Evolutionary conservation across 2,113 vertebrate genomes (phyloP).

Genomic region (Mystacornis crossleyi): DNA sequence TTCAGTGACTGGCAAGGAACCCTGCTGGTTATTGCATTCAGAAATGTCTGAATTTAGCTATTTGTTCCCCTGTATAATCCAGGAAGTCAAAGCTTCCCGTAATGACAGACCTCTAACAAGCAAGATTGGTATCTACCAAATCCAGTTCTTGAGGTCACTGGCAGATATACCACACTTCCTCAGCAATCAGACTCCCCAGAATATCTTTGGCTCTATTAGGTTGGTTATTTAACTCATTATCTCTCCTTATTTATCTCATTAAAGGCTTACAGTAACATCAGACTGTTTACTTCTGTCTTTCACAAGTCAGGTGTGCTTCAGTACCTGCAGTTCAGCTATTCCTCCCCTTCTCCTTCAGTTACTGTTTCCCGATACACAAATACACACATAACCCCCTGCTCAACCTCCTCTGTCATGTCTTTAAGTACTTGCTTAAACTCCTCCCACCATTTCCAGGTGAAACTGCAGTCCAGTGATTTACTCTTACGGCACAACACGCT

Average conservation of each 20-base stretch:
- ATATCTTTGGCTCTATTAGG: not conserved
- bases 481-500: rapidly evolving
- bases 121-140: slow-evolving; percentile 20
- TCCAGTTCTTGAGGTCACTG: slow-evolving; percentile 16
- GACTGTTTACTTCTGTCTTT: not conserved
- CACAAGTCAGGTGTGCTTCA: not conserved
- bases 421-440: not conserved
- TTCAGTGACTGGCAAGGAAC: not conserved
- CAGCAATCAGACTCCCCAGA: not conserved
- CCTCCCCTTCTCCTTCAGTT: not conserved
- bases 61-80: not conserved
- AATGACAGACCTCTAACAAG: slow-evolving; percentile 27
- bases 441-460: not conserved
- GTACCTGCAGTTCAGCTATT: not conserved
- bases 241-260: slow-evolving; percentile 20
- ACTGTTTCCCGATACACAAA: not conserved
- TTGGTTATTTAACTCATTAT: slow-evolving; percentile 25
- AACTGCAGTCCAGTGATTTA: not conserved
- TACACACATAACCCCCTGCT: rapidly evolving
- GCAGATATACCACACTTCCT: not conserved
- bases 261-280: slow-evolving; percentile 21
- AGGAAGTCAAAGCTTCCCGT: not conserved
- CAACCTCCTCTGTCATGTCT: not conserved
- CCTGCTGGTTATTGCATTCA: not conserved
- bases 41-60: not conserved